A percentile compares a stretch with the other conserved stretches of the same genome.
These are phyloP conservation scores for Torymus tubicola DNA, from an alignment of 2,888 invertebrate species.

Conservation along the genomic window DNA sequence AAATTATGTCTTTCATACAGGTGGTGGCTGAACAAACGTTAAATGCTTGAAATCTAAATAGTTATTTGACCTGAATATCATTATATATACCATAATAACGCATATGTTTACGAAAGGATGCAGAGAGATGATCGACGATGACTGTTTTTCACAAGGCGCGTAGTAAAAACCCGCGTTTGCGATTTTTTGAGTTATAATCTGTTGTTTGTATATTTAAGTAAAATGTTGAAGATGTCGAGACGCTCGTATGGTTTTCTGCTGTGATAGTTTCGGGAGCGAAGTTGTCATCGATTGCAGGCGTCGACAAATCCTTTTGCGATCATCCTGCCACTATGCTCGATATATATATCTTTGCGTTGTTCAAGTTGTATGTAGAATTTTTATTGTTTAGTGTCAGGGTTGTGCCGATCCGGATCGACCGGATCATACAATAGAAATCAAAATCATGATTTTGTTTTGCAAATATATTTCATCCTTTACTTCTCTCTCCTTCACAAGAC, in stretches of 20 bases:
- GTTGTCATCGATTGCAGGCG: constrained; percentile 67
- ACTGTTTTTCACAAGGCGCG: constrained; percentile 62
- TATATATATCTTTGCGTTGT: constrained; percentile 12
- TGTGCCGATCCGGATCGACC: constrained; percentile 52
- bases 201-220: constrained; percentile 62
- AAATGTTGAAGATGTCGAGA: constrained; percentile 61
- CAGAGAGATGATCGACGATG: constrained; percentile 66
- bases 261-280: constrained; percentile 50
- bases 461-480: constrained; percentile 31
- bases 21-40: constrained; percentile 58
- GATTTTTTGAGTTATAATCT: constrained; percentile 19
- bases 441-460: constrained; percentile 58
- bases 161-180: constrained; percentile 57
- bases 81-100: constrained; percentile 58
- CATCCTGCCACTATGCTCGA: constrained; percentile 65
- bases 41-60: constrained; percentile 64
- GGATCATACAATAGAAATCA: constrained; percentile 56
- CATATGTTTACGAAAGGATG: constrained; percentile 63
- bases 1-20: constrained; percentile 43
- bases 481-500: constrained; percentile 42
- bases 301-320: constrained; percentile 66
- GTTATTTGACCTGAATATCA: constrained; percentile 60
- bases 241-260: constrained; percentile 47
- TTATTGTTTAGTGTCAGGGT: constrained; percentile 50
- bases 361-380: constrained; percentile 21